Evolutionary conservation across 2,888 invertebrate species (phyloP).

Genomic region (Nasonovia ribisnigri): DNA sequence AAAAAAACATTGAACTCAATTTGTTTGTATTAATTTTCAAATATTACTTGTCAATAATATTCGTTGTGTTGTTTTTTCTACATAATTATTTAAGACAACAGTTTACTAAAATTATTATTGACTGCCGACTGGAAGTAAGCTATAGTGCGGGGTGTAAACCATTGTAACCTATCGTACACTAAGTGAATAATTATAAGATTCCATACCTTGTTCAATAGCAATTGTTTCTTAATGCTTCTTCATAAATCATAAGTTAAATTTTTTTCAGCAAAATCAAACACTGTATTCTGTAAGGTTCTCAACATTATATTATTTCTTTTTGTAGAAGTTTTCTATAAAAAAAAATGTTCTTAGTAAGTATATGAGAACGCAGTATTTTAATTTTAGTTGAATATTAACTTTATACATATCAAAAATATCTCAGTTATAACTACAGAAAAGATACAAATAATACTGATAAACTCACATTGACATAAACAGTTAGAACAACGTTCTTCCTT

Average conservation of each 20-base stretch:
- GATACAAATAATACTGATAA: neutral
- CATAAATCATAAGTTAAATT: neutral
- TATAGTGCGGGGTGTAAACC: neutral
- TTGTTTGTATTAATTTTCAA: neutral
- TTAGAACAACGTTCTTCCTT: neutral
- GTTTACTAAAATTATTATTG: neutral
- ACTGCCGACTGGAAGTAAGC: neutral
- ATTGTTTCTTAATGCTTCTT: neutral
- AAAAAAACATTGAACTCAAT: neutral
- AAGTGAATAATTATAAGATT: neutral
- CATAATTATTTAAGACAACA: neutral
- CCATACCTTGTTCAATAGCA: neutral
- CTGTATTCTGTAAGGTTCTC: neutral
- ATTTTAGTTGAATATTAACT: neutral
- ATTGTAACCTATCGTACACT: neutral
- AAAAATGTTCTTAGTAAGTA: neutral
- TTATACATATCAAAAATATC: neutral
- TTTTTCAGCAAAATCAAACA: neutral
- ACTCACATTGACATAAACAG: conserved; percentile 6
- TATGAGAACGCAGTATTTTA: too few relatives aligned
- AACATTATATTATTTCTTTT: neutral
- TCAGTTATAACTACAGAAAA: neutral
- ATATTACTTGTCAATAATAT: neutral
- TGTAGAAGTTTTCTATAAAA: neutral
- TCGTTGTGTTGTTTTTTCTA: too few relatives aligned